Conservation (phyloP, 2,797 vertebrate species). For the Paratrypauchen microcephalus region DNA sequence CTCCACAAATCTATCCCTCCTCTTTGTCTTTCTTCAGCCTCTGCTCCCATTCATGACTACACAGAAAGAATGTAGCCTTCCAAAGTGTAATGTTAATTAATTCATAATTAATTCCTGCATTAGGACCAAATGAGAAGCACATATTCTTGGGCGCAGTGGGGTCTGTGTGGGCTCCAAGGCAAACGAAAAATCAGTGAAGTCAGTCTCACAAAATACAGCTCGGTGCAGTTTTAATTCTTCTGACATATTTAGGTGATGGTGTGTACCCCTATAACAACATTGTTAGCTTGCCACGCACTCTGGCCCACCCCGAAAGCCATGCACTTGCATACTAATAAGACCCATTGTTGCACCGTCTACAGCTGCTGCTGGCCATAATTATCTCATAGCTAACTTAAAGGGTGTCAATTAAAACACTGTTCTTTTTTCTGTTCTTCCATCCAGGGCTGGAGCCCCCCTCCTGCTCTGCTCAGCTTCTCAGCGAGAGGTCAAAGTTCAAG, state of each 20-base stretch:
- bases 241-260: slow-evolving; percentile 19
- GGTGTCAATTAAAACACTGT: slow-evolving; percentile 72
- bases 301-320: slow-evolving; percentile 38
- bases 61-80: slow-evolving; percentile 57
- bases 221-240: slow-evolving; percentile 31
- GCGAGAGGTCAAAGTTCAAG: slow-evolving; percentile 59
- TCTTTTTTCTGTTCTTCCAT: slow-evolving; percentile 47
- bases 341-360: slow-evolving; percentile 71
- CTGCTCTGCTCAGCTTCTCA: slow-evolving; percentile 21
- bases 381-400: slow-evolving; percentile 76
- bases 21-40: slow-evolving; percentile 52
- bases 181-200: slow-evolving; percentile 53
- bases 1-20: slow-evolving; percentile 53
- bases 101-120: slow-evolving; percentile 75
- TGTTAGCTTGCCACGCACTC: slow-evolving; percentile 46
- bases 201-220: slow-evolving; percentile 42
- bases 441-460: slow-evolving; percentile 23
- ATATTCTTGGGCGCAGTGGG: slow-evolving; percentile 64
- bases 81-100: slow-evolving; percentile 69
- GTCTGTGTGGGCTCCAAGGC: slow-evolving; percentile 60
- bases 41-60: slow-evolving; percentile 42
- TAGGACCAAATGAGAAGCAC: slow-evolving; percentile 60
- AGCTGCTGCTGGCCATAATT: slow-evolving; percentile 76
- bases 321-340: slow-evolving; percentile 68
- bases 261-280: slow-evolving; percentile 28